Evolutionary conservation across 2,797 vertebrate genomes (phyloP), one percentile per base, ranked within the genome.

Genomic region (Lophius americanus): DNA sequence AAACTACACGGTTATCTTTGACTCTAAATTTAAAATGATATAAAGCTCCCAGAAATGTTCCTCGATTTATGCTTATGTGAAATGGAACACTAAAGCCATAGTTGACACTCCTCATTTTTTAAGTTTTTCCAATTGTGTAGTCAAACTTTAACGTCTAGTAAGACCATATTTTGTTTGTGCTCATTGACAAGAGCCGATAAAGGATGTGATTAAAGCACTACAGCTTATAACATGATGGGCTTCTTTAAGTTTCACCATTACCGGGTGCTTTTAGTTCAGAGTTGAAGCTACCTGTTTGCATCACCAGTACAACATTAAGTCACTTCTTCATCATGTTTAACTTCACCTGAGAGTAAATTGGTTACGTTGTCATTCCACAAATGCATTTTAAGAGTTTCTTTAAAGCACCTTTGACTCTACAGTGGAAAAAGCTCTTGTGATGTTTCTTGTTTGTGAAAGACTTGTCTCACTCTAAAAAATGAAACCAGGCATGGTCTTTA

Each of bases 1-100:
- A 3, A 60, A 36, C 10, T 9, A 32, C 4, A 8, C 57, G 6
- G 61, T 61, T 1, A 55, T 50, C 57, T 46, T 46, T n/a, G 2
- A 7, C 7, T 44, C 35, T 6, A 13, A 23, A 53, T 54, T 52
- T 32, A 9, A 11, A 55, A 54, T 60, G 39, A 58, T 32, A 66
- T 6, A 63, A 32, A 6, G 39, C 42, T 51, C 32, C 42, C 3
- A 11, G 38, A 39, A 48, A 43, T 53, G 50, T 63, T 38, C 9
- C 70, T 75, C 76, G 6, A 0, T 61, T 61, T 59, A 10, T 70
- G 56, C 46, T 69, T n/a, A 14, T 7, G 33, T 35, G 49, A 50
- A 59, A 53, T 73, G 33, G 55, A 86, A 91, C 86, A 89, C 86
- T 89, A 86, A 88, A 85, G 80, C 73, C 83, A 83, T 81, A 73